These are phyloP conservation scores for Microtus ochrogaster DNA, from an alignment of 2,113 vertebrate species.

Conservation along the genomic window DNA sequence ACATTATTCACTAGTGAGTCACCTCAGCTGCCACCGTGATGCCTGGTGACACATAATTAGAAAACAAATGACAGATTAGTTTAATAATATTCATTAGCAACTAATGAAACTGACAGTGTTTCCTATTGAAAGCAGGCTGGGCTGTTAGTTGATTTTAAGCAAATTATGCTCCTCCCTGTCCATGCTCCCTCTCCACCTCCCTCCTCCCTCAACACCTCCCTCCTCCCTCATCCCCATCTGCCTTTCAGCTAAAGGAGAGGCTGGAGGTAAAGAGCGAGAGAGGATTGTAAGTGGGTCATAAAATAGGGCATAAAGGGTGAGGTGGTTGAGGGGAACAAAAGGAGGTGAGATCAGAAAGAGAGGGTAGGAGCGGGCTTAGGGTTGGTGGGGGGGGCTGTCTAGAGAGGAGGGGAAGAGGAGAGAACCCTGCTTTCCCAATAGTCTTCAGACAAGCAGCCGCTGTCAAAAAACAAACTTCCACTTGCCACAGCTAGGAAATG, in stretches of 20 bases:
- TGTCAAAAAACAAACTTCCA: slow-evolving; percentile 28
- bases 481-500: slow-evolving; percentile 70
- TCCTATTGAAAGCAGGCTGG: slow-evolving; percentile 84
- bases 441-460: background rate
- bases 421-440: slow-evolving; percentile 66
- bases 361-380: background rate
- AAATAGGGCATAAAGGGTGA: background rate
- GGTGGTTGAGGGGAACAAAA: background rate
- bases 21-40: slow-evolving; percentile 84
- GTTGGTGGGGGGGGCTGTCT: background rate
- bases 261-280: background rate
- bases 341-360: background rate
- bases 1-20: slow-evolving; percentile 81
- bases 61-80: slow-evolving; percentile 91
- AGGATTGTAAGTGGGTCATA: slow-evolving; percentile 3
- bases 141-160: slow-evolving; percentile 85
- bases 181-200: background rate
- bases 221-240: slow-evolving; percentile 5
- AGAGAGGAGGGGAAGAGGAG: background rate
- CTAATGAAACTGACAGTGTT: slow-evolving; percentile 88
- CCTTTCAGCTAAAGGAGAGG: slow-evolving; percentile 78
- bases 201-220: background rate
- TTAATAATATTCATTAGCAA: slow-evolving; percentile 91
- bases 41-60: slow-evolving; percentile 89
- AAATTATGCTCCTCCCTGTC: slow-evolving; percentile 80